Conservation (phyloP, 1,140 invertebrate genomes). For the honey bee (Apis mellifera) region DNA sequence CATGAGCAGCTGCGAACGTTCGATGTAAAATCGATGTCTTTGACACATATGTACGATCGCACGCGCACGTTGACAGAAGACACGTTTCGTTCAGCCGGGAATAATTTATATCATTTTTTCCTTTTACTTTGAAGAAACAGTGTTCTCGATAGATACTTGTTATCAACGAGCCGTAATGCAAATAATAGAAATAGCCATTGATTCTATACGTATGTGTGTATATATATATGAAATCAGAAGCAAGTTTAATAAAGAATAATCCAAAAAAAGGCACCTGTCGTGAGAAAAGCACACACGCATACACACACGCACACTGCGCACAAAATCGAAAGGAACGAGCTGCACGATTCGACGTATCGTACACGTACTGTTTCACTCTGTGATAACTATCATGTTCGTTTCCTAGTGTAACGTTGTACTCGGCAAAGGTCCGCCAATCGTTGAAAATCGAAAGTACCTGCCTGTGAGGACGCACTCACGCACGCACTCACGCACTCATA, state of each 20-base stretch:
- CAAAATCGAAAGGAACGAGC: slow-evolving; percentile 8
- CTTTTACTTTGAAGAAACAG: not conserved
- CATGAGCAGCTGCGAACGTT: slow-evolving; percentile 4
- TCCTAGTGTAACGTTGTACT: slow-evolving; percentile 23
- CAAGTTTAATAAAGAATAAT: not conserved
- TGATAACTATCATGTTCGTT: slow-evolving; percentile 34
- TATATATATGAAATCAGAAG: no score
- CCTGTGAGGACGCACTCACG: slow-evolving; percentile 30
- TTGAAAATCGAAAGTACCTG: slow-evolving; percentile 63
- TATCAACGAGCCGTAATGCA: no score
- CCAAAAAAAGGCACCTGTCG: slow-evolving; percentile 24
- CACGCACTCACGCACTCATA: slow-evolving; percentile 32
- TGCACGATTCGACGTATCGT: not conserved
- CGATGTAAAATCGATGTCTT: slow-evolving; percentile 39
- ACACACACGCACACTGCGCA: not conserved
- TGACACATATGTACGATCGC: slow-evolving; percentile 36
- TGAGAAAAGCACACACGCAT: slow-evolving; percentile 17
- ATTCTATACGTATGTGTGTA: no score
- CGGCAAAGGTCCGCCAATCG: slow-evolving; percentile 45
- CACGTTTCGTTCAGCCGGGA: not conserved
- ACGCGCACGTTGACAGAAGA: not conserved
- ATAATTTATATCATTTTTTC: not conserved
- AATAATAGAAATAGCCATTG: no score
- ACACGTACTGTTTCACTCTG: slow-evolving; percentile 43
- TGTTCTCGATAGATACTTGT: not conserved